Base-by-base conservation (phyloP, 2,888 invertebrate genomes). In the Drosophila histrio region DNA sequence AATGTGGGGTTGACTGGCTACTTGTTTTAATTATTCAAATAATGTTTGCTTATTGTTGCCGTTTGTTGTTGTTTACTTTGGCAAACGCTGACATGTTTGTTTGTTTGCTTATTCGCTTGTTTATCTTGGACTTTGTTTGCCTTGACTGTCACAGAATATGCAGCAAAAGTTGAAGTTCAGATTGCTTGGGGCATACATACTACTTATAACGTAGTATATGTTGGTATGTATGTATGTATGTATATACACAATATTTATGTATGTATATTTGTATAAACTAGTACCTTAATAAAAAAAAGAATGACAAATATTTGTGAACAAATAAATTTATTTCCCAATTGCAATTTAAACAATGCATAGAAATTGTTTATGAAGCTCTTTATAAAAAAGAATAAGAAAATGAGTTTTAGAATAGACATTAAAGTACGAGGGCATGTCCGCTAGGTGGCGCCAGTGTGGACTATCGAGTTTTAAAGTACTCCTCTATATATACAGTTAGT, bases 11-110 rank as follows among this genome's bases (percentile, higher is more conserved):
- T 60, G 63, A 39, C 38, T 52, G 38, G 28, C 68, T 60, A 44
- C 52, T 50, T 34, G 50, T 64, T 58, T 75, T 78, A 73, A 84
- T 77, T 83, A 86, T 77, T 85, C 49, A 81, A 69, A 77, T 70
- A 64, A 67, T 79, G 56, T 65, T 64, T 67, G 54, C 34, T 13
- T 28, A 43, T 53, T 69, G 60, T 47, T 67, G n/a, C n/a, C 44
- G 44, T 52, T 28, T 13, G 36, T 47, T 53, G 17, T 52, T 71
- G 54, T 75, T 50, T 61, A 39, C 53, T 28, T 57, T 38, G 47
- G 19, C 36, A 9, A 21, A 46, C 52, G 11, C 53, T 63, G 69
- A 43, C 34, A 72, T 69, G 75, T 63, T 72, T 74, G 74, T 58
- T 38, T 64, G 36, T 41, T 53, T 67, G 30, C n/a, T 32, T 38